Evolutionary conservation across 2,113 vertebrate genomes (phyloP).

Genomic region (Suricata suricatta): DNA sequence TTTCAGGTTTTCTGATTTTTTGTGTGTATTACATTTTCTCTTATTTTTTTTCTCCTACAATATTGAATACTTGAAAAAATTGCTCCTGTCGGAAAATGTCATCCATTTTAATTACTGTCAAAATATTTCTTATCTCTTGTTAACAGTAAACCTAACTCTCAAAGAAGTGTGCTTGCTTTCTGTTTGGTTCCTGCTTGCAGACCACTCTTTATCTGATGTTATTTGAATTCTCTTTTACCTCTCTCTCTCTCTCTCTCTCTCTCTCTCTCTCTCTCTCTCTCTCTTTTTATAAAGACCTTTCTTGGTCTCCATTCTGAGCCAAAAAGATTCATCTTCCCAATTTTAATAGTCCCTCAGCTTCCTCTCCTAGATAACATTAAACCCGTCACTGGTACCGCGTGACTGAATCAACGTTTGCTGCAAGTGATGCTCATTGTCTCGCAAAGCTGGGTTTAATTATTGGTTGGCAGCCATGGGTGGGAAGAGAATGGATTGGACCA

Average conservation of each 20-base stretch:
- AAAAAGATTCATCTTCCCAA: not conserved
- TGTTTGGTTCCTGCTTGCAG: not conserved
- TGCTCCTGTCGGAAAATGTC: not conserved
- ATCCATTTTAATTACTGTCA: not conserved
- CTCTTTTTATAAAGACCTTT: not conserved
- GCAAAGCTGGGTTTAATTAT: not conserved
- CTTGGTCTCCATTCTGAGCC: not conserved
- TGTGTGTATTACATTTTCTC: not conserved
- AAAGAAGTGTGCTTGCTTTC: not conserved
- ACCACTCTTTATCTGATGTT: not conserved
- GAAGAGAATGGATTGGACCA: not conserved
- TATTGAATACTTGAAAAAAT: not conserved
- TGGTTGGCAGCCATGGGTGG: not conserved
- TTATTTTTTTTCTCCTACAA: not conserved
- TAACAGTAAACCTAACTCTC: not conserved
- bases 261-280: not conserved
- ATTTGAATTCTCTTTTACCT: not conserved
- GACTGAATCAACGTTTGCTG: not conserved
- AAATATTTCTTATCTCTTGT: constrained; percentile 6
- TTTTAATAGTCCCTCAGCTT: not conserved
- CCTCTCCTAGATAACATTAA: not conserved
- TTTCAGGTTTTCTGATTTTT: not conserved
- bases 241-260: too few relatives aligned
- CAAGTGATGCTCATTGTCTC: not conserved
- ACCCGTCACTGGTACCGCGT: not conserved